phyloP scores from a whole-genome alignment of 23 tunicate species.

The Aplidium turbinatum region DNA sequence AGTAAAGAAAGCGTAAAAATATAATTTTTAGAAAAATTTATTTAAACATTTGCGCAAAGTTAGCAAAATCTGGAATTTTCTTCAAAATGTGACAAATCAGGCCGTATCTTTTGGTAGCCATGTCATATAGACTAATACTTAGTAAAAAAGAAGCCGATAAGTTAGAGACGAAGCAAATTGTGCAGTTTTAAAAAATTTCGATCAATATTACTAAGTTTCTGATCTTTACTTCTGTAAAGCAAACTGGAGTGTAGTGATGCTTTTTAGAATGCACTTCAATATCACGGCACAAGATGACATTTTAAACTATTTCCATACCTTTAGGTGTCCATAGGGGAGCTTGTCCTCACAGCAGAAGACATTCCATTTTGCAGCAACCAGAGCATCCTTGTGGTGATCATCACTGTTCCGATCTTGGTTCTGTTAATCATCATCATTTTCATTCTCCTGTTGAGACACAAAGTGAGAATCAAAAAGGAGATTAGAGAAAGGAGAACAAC shows the following conservation, averaged over 20 bases:
- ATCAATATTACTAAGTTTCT: no score
- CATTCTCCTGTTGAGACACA: background rate
- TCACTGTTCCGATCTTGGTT: conserved; percentile 9
- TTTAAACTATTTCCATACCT: background rate
- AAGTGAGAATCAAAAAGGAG: background rate
- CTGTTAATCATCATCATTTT: background rate
- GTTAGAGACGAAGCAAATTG: no score
- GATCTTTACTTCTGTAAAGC: background rate
- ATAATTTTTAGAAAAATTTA: no score
- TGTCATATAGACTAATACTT: no score
- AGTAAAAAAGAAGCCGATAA: no score
- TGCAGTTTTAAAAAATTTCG: no score
- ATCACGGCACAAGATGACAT: background rate
- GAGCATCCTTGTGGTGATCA: background rate
- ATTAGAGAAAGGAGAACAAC: background rate
- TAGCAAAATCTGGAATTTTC: no score
- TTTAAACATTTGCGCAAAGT: no score
- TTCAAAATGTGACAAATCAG: no score
- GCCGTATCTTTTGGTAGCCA: no score
- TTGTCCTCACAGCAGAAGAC: background rate
- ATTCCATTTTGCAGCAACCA: conserved; percentile 9
- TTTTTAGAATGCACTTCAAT: no score
- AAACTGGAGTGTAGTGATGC: background rate
- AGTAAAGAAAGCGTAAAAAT: no score
- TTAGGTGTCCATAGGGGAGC: conserved; percentile 11